These are phyloP conservation scores for Gnathonemus echidnorhynchus DNA, from an alignment of 2,113 vertebrate species.

Conservation along the genomic window DNA sequence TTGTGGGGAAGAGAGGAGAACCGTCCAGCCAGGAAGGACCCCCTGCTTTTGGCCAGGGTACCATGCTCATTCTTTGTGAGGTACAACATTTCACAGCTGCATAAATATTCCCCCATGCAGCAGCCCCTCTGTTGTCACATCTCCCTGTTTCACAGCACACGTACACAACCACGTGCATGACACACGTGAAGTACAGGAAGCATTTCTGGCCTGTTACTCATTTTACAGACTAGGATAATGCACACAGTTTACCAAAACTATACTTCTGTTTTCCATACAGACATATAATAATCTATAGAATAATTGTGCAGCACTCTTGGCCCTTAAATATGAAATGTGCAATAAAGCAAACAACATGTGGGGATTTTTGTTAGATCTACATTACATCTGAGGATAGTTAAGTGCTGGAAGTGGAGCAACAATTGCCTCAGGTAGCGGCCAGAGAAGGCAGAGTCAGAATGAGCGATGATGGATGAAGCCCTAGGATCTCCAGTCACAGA, in stretches of 20 bases:
- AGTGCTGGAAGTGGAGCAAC: conserved; percentile 21
- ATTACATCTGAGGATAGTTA: conserved; percentile 20
- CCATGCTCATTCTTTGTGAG: background rate
- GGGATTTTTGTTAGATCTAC: background rate
- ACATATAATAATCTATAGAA: conserved; percentile 12
- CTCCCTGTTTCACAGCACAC: conserved; percentile 1
- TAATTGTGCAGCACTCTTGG: conserved; percentile 7
- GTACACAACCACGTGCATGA: conserved; percentile 13
- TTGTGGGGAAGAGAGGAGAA: conserved; percentile 17
- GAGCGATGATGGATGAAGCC: conserved; percentile 24
- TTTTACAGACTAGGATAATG: background rate
- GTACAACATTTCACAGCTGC: background rate
- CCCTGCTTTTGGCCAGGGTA: background rate
- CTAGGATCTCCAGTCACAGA: conserved; percentile 4
- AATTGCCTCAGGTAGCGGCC: conserved; percentile 5
- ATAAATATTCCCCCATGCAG: background rate
- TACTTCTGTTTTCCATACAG: conserved; percentile 4
- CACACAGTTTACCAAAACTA: background rate
- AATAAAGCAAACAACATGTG: conserved; percentile 15
- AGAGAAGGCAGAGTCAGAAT: background rate
- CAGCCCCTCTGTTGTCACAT: background rate
- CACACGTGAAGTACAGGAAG: conserved; percentile 10
- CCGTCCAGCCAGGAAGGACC: background rate
- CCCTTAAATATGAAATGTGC: conserved; percentile 14
- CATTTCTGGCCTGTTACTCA: conserved; percentile 27